Conservation (phyloP, 2,113 vertebrate genomes). For the Stegastes partitus region DNA sequence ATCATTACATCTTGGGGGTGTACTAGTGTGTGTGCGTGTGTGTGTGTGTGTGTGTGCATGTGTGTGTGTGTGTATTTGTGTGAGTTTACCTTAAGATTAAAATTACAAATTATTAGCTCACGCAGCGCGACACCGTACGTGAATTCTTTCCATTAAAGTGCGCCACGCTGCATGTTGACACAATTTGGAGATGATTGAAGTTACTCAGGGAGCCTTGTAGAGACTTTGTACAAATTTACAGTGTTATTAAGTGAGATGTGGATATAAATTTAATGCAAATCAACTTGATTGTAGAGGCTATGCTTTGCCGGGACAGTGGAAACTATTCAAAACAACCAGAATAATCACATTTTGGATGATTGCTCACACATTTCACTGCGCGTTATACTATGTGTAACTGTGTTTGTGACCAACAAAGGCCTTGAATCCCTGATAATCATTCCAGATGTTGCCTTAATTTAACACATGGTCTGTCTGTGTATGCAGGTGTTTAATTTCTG, state of each 20-base stretch:
- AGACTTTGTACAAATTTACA: neutral
- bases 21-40: neutral
- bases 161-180: neutral
- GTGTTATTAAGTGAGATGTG: too few relatives aligned
- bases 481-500: too few relatives aligned
- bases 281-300: too few relatives aligned
- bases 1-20: neutral
- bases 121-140: neutral
- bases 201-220: neutral
- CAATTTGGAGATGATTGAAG: constrained; percentile 8
- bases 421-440: too few relatives aligned
- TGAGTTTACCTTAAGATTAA: neutral
- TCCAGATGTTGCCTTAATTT: too few relatives aligned
- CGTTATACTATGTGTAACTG: too few relatives aligned
- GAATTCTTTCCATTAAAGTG: neutral
- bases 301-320: too few relatives aligned
- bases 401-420: too few relatives aligned
- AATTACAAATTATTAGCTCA: neutral
- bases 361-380: too few relatives aligned
- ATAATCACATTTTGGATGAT: too few relatives aligned
- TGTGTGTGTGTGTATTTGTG: neutral
- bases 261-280: neutral
- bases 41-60: neutral
- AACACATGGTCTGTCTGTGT: too few relatives aligned
- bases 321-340: too few relatives aligned